Conservation (phyloP, 2,113 vertebrate genomes). For the Egretta garzetta region DNA sequence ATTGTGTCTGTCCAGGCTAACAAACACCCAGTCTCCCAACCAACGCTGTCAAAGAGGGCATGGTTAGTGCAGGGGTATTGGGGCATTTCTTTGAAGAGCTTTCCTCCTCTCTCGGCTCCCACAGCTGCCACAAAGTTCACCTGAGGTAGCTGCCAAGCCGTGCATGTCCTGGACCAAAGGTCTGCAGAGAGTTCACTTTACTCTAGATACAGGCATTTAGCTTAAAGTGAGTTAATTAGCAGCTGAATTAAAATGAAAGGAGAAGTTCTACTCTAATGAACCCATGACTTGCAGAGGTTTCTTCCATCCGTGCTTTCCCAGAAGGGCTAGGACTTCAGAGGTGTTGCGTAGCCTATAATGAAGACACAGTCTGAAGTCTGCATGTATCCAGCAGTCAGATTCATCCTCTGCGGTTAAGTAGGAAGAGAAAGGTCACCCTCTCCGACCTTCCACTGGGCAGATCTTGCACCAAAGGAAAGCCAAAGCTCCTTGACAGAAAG, state of each 20-base stretch:
- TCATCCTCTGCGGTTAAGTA: background rate
- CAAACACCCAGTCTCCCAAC: background rate
- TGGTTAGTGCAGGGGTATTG: background rate
- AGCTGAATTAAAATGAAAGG: background rate
- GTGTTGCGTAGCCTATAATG: background rate
- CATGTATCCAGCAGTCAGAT: background rate
- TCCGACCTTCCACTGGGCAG: background rate
- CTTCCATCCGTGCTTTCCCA: background rate
- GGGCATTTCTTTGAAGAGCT: background rate
- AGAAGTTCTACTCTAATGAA: background rate
- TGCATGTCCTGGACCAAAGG: background rate
- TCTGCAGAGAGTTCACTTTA: background rate
- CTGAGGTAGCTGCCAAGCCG: background rate
- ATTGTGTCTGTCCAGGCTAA: background rate
- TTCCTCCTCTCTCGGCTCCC: background rate
- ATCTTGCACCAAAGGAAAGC: background rate
- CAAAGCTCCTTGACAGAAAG: background rate
- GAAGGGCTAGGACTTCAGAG: background rate
- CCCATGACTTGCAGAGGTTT: background rate
- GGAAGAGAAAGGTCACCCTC: background rate
- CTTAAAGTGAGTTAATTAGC: background rate
- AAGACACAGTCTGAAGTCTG: background rate
- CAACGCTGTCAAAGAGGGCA: rapidly evolving
- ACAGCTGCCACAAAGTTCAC: background rate
- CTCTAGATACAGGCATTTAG: background rate